Percentiles rank a stretch among this genome's conserved stretches.
Conservation (phyloP, 2,113 vertebrate genomes). For the Zingel zingel region DNA sequence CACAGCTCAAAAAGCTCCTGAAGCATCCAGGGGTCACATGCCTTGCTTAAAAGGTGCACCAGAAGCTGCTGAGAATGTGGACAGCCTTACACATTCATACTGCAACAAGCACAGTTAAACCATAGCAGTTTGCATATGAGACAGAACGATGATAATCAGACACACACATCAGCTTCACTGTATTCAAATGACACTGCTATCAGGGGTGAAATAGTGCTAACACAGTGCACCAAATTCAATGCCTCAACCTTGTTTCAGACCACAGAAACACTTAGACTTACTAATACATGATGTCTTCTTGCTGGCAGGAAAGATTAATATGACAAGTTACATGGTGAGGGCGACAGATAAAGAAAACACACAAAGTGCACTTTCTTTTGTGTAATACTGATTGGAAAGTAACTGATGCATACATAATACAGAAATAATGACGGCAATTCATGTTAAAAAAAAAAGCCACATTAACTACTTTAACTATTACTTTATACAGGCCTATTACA, state of each 20-base stretch:
- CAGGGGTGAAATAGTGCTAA: not conserved
- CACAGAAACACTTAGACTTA: not conserved
- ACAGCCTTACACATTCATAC: not conserved
- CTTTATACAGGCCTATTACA: not conserved
- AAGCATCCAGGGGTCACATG: not conserved
- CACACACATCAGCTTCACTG: not conserved
- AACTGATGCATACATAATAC: not conserved
- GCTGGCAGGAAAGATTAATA: not conserved
- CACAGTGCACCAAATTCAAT: not conserved
- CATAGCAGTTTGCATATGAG: slow-evolving; percentile 42
- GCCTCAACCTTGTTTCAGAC: not conserved
- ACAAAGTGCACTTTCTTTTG: slow-evolving; percentile 7
- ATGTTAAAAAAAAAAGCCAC: not conserved
- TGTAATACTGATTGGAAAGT: slow-evolving; percentile 15
- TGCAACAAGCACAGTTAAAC: not conserved
- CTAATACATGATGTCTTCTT: not conserved
- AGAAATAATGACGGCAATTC: not conserved
- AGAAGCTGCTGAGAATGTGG: not conserved
- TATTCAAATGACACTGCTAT: slow-evolving; percentile 45
- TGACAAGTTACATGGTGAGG: not conserved
- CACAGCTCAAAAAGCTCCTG: not conserved
- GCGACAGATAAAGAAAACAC: not conserved
- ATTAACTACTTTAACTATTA: not conserved
- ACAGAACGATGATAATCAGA: not conserved
- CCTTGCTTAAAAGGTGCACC: not conserved